Evolutionary conservation across 2,113 vertebrate genomes (phyloP).

Genomic region (Lophius piscatorius): DNA sequence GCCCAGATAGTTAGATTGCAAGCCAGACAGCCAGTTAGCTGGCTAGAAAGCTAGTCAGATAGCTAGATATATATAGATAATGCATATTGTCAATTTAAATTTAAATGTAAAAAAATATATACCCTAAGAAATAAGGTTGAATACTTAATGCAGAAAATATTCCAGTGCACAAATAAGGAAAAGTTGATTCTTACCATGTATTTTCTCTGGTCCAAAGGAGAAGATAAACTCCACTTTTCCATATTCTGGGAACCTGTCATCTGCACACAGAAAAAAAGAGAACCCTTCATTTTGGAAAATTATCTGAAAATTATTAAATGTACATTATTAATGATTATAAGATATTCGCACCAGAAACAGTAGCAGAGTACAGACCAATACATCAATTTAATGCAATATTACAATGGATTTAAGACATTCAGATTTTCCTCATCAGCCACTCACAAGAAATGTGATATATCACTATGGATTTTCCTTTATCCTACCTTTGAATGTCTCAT

Average conservation of each 20-base stretch:
- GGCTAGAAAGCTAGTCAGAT: no score
- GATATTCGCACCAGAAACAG: background rate
- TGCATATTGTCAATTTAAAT: no score
- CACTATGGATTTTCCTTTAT: background rate
- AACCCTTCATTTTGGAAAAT: no score
- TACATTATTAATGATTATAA: background rate
- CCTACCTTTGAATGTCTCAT: conserved; percentile 96
- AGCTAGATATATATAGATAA: no score
- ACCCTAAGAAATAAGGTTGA: no score
- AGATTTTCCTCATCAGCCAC: background rate
- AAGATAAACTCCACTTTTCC: conserved; percentile 98
- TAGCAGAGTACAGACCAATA: background rate
- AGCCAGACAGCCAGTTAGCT: no score
- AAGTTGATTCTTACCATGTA: conserved; percentile 85
- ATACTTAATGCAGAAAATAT: background rate
- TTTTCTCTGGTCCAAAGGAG: conserved; percentile 97
- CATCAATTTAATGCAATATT: background rate
- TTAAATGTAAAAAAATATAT: no score
- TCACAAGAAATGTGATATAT: no score
- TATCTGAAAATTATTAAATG: background rate
- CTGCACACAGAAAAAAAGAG: conserved; percentile 67
- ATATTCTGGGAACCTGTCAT: conserved; percentile 95
- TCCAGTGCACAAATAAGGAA: background rate
- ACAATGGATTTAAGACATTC: background rate
- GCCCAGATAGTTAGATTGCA: no score